Percentiles rank a stretch among this genome's conserved stretches.
Conservation (phyloP, 2,797 vertebrate species). For the Heterohyrax brucei region DNA sequence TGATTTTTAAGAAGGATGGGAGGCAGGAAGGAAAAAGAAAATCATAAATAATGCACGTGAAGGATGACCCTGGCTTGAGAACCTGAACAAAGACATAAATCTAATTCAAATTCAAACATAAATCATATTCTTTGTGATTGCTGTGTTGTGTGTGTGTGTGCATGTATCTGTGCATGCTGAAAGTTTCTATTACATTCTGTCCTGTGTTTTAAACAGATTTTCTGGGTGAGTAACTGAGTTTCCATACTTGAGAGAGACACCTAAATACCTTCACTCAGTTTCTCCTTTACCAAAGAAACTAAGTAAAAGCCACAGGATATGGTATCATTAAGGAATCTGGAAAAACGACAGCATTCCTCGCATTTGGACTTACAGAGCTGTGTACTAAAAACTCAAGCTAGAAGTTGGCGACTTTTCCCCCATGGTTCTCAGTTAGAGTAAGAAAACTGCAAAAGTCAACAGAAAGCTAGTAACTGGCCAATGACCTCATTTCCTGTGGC, state of each 20-base stretch:
- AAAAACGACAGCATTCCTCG: background rate
- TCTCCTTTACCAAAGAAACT: slow-evolving; percentile 11
- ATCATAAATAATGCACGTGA: background rate
- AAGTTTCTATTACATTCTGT: slow-evolving; percentile 12
- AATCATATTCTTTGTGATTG: background rate
- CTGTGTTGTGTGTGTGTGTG: background rate
- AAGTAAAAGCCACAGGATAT: background rate
- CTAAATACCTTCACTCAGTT: background rate
- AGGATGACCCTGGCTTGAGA: background rate
- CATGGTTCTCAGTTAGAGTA: background rate
- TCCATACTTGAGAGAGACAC: background rate
- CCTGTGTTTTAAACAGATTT: background rate
- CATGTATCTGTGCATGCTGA: background rate
- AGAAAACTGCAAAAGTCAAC: background rate
- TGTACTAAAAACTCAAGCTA: background rate
- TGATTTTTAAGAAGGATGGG: background rate
- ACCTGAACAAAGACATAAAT: slow-evolving; percentile 30
- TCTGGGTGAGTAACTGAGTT: background rate
- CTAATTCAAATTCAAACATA: slow-evolving; percentile 20
- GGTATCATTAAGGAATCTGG: background rate
- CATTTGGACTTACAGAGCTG: background rate
- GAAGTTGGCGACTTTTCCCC: background rate
- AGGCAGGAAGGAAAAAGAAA: background rate
- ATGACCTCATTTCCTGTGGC: background rate
- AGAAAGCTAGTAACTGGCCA: background rate